phyloP scores from a whole-genome alignment of 2,797 vertebrate species.

The Halcyon chelicuti region DNA sequence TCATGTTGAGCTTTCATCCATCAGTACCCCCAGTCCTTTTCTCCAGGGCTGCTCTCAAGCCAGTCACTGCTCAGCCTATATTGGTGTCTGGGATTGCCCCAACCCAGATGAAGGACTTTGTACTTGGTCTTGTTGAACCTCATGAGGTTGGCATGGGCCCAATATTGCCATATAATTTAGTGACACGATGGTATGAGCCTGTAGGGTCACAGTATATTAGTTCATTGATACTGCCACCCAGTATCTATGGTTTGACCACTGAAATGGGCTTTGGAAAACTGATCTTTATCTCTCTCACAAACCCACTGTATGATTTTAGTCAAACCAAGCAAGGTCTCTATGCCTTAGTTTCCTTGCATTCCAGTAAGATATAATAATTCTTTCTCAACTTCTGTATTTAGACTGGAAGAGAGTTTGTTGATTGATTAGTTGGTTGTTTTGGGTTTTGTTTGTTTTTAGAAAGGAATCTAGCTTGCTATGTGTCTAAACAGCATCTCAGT shows the following conservation, averaged over 20 bases:
- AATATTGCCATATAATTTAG: not conserved
- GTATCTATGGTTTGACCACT: not conserved
- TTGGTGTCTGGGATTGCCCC: too few species aligned
- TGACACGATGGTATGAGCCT: not conserved
- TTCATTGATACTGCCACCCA: not conserved
- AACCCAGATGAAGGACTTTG: too few species aligned
- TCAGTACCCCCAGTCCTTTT: too few species aligned
- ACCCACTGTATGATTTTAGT: not conserved
- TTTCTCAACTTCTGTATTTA: not conserved
- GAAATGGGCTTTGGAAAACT: not conserved
- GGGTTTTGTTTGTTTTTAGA: not conserved
- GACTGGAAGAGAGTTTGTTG: not conserved
- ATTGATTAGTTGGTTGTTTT: not conserved
- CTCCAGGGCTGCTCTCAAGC: too few species aligned
- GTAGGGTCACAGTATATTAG: not conserved
- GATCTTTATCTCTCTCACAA: not conserved
- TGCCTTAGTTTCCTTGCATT: not conserved
- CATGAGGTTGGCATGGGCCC: too few species aligned
- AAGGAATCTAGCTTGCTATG: not conserved
- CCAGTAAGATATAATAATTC: not conserved
- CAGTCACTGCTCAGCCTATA: too few species aligned
- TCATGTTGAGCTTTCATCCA: too few species aligned
- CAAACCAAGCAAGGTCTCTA: not conserved
- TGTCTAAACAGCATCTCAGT: not conserved
- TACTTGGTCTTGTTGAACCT: too few species aligned